Evolutionary conservation across 1,140 invertebrate genomes (phyloP), one percentile per base, ranked within the genome.

Genomic region (Whitmania pigra): DNA sequence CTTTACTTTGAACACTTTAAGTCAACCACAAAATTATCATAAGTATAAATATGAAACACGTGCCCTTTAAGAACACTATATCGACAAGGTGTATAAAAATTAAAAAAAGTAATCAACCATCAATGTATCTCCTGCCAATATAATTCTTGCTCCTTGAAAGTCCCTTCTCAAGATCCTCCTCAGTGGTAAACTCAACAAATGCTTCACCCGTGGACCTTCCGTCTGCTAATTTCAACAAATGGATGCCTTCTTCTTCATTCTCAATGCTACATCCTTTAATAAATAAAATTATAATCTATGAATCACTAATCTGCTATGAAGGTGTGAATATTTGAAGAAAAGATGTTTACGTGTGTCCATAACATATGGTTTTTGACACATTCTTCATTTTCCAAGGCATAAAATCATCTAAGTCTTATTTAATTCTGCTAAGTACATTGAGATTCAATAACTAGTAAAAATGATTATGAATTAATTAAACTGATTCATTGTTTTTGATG

Each of bases 121-220:
- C 92, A 81, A 95, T 93, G 76, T 94, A 96, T 83, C 93, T 86
- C 78, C 89, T 88, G 15, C 93, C 93, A 87, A 97, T 92, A 76
- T 92, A 88, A 79, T 93, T 88, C 78, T 90, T 88, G 77, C 95
- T 89, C 80, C 90, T 89, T 77, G 89, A 88, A 66, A 91, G 84
- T 36, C 91, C 93, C 75, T 86, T 84, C 29, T 90, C 87, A 29
- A 93, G 85, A 84, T 94, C 92, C 53, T 89, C 87, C 71, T 89
- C 87, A 73, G 86, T 86, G 60, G 88, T 87, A 78, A 96, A 87
- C 81, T 94, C 83, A 36, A 96, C 89, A 79, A 92, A 95, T 68
- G 91, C 92, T 84, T 96, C 93, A 29, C 94, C 94, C 79, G 90
- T 93, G 0, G 93, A 90, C 72, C 92, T 83, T 0, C 93, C 93